Evolutionary conservation across 1,140 invertebrate species (phyloP), one percentile per base, ranked within the genome.

Genomic region (Lasioglossum baleicum): DNA sequence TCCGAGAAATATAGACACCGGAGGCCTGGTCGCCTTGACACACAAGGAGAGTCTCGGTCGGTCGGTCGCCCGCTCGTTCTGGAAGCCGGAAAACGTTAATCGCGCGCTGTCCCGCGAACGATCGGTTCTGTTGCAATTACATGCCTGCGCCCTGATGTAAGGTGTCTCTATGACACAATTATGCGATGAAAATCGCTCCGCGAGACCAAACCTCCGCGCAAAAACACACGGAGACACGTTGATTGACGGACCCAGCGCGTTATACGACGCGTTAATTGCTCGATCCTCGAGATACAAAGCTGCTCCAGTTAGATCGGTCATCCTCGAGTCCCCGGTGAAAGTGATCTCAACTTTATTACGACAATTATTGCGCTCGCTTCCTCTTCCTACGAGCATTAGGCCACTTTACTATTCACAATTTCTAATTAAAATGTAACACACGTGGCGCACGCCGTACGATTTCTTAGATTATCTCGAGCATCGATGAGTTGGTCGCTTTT

Each of bases 21-120:
- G 40, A 79, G 51, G 80, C 72, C 79, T 64, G 80, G 53, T 79
- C 26, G 65, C 85, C 85, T 86, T 83, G 85, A 86, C 85, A 86
- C 81, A 83, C 48, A 82, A 82, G 76, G 74, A 60, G 73, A 64
- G 20, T 7, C 51, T 15, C 51, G 13, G 13, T 48, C 44, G 42
- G 7, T 44, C 42, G 7, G 7, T 44, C 42, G 7, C 42, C 10
- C 53, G 58, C 75, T 77, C 61, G 61, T 65, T 79, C 64, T 61
- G 67, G 77, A 87, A 81, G 80, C 86, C 87, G 88, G 89, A 90
- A 90, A 88, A 80, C 73, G 48, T 80, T 90, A 87, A 90, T 88
- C 86, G 85, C 42, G 69, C 74, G 35, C 35, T 61, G 69, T 60
- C 56, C 56, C 72, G 40, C 20, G 42, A 42, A 42, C 68, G 79